Base-by-base conservation (phyloP, 2,797 vertebrate species). In the Alcedo quadribrachys region DNA sequence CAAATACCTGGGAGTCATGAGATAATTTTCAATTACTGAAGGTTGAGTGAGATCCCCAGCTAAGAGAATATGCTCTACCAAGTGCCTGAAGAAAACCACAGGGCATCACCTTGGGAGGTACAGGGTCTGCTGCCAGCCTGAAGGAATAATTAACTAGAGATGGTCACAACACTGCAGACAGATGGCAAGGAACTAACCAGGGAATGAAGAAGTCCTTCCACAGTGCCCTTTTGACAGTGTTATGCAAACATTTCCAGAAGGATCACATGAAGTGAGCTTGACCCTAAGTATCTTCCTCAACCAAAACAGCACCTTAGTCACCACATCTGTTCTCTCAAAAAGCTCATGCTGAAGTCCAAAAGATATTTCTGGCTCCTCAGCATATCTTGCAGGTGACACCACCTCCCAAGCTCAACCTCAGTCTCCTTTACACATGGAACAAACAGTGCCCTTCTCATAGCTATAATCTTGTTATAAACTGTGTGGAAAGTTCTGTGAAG, bases 121-220 rank as follows among this genome's bases (percentile, higher is more conserved):
- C 24, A 85, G 68, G 79, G 85, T 85, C 66, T 73, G 60, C 61
- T 58, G 50, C 62, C 50, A 90, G 58, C 66, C 91, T 95, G 85
- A 94, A 93, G 84, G 81, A 90, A 87, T 90, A 95, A 94, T 95
- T 93, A 95, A 71, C 69, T 65, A 81, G 81, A 92, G 32, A 32
- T 53, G 51, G 89, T 87, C 85, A 77, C 11, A 78, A 91, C 22
- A 83, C 30, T 50, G 42, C 53, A 93, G 75, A 81, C 86, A 94
- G 90, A 93, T 77, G 89, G 86, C 65, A 87, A 92, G 37, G 20
- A 94, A 74, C 65, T 80, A 87, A 89, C 45, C 71, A 91, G 67
- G 57, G 68, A 94, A 86, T 10, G 32, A 61, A 54, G 46, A 71
- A 53, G 42, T 54, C 50, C 22, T 66, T 81, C 60, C 54, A n/a